Conservation (phyloP, 2,113 vertebrate species). For the Formicarius rufipectus region DNA sequence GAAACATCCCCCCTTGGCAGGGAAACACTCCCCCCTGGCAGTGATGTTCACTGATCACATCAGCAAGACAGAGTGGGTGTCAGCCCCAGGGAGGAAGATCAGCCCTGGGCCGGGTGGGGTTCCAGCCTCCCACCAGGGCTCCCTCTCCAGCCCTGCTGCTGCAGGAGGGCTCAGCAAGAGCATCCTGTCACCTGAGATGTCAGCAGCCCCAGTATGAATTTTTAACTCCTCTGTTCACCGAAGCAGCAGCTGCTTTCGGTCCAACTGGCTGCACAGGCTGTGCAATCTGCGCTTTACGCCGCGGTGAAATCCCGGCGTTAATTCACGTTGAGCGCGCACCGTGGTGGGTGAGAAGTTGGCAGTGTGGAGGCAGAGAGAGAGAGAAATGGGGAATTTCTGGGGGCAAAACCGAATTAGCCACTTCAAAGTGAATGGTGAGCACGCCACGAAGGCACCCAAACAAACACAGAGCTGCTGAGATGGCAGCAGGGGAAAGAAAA, state of each 20-base stretch:
- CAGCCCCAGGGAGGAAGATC: neutral
- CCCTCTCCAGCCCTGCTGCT: neutral
- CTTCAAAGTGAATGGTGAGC: neutral
- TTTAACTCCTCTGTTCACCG: constrained; percentile 41
- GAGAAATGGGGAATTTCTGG: neutral
- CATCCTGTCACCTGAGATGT: neutral
- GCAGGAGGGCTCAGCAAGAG: neutral
- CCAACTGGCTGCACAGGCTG: constrained; percentile 41
- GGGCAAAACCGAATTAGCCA: neutral
- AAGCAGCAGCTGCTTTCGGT: constrained; percentile 44
- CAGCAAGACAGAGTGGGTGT: neutral
- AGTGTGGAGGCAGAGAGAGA: neutral
- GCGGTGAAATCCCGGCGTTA: constrained; percentile 19
- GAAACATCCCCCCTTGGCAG: too few species aligned
- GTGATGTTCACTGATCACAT: neutral
- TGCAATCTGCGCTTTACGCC: neutral
- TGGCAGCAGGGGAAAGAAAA: neutral
- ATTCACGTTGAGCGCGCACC: neutral
- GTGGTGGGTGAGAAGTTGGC: neutral
- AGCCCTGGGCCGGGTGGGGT: neutral
- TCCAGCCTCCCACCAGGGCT: neutral
- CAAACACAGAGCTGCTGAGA: neutral
- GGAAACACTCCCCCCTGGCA: neutral
- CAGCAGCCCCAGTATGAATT: neutral
- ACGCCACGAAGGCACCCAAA: neutral